A percentile compares a stretch with the other conserved stretches of the same genome.
Evolutionary conservation across 2,113 vertebrate species (phyloP).

Genomic region (Esox niger): DNA sequence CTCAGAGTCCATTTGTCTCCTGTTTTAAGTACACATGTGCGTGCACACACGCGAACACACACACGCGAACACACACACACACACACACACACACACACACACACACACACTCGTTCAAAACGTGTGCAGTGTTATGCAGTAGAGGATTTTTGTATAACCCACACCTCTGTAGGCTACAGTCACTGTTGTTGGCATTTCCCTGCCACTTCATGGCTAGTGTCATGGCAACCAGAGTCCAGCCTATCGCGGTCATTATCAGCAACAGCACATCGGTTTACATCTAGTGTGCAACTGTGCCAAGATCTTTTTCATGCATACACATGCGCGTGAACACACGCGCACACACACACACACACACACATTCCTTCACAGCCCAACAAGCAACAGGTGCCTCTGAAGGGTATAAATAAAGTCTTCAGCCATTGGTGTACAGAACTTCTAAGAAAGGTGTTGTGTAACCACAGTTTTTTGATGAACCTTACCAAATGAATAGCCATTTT

Average conservation of each 20-base stretch:
- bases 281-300: not conserved
- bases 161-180: not conserved
- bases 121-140: too few relatives aligned
- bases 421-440: slow-evolving; percentile 15
- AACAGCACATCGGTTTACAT: slow-evolving; percentile 14
- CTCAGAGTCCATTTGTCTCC: slow-evolving; percentile 41
- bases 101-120: slow-evolving; percentile 6
- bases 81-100: slow-evolving; percentile 5
- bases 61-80: slow-evolving; percentile 10
- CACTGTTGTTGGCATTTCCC: not conserved
- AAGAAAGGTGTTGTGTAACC: slow-evolving; percentile 22
- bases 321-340: not conserved
- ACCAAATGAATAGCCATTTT: slow-evolving; percentile 51
- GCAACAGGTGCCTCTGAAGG: slow-evolving; percentile 42
- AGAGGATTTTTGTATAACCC: not conserved
- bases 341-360: not conserved
- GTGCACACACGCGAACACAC: slow-evolving; percentile 16
- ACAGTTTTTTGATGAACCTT: slow-evolving; percentile 37
- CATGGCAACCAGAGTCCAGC: slow-evolving; percentile 21
- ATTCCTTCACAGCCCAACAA: slow-evolving; percentile 31
- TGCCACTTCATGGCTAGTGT: not conserved
- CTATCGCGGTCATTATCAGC: slow-evolving; percentile 4
- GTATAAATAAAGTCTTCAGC: slow-evolving; percentile 44
- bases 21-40: slow-evolving; percentile 23
- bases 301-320: not conserved